These are phyloP conservation scores for Microtus ochrogaster DNA, from an alignment of 2,113 vertebrate species.

Conservation along the genomic window DNA sequence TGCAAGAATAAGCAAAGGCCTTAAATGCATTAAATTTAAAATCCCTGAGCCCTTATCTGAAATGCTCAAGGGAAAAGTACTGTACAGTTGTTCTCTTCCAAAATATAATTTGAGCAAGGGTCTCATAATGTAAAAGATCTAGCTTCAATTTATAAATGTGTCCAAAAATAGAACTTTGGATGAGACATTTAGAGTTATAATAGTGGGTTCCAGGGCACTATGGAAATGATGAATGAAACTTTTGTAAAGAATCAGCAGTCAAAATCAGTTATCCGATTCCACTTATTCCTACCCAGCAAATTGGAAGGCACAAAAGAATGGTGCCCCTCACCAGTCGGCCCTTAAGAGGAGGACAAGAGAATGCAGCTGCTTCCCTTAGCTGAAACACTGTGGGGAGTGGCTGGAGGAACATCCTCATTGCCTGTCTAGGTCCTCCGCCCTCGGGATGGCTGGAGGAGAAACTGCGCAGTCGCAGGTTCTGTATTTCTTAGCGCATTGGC, in stretches of 20 bases:
- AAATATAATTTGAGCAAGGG: not conserved
- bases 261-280: not conserved
- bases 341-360: not conserved
- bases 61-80: not conserved
- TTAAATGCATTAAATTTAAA: slow-evolving; percentile 33
- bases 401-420: not conserved
- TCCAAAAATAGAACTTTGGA: slow-evolving; percentile 6
- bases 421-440: not conserved
- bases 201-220: not conserved
- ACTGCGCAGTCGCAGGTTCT: rapidly evolving
- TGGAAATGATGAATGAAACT: slow-evolving; percentile 24
- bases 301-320: not conserved
- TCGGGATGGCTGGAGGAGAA: not conserved
- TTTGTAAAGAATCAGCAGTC: not conserved
- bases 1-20: not conserved
- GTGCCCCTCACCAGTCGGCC: not conserved
- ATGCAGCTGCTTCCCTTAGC: not conserved
- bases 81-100: not conserved
- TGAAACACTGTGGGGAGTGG: not conserved
- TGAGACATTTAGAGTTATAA: not conserved
- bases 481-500: not conserved
- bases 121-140: not conserved
- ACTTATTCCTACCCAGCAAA: not conserved
- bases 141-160: not conserved
- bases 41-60: not conserved